Percentiles rank a stretch among this genome's conserved stretches.
phyloP scores from a whole-genome alignment of 2,888 invertebrate species.

The Phalangium opilio region DNA sequence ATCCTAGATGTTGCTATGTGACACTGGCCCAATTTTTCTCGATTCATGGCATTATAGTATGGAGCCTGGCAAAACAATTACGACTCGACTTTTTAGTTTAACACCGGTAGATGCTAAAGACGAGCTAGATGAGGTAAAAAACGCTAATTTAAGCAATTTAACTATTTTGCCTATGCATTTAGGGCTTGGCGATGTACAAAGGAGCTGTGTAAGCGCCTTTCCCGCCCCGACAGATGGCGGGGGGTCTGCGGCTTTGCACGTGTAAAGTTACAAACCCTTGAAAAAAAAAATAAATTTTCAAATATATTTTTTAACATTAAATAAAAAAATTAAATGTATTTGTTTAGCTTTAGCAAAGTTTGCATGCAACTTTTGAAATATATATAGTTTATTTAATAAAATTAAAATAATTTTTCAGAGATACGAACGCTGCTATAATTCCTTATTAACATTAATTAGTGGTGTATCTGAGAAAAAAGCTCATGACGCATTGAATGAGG shows the following conservation, averaged over 20 bases:
- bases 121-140: slow-evolving; percentile 72
- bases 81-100: slow-evolving; percentile 15
- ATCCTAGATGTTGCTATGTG: slow-evolving; percentile 9
- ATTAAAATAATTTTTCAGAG: slow-evolving; percentile 49
- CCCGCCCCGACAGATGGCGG: slow-evolving; percentile 18
- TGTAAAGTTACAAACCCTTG: no score
- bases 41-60: slow-evolving; percentile 12
- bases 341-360: no score
- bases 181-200: no score
- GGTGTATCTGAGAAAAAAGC: slow-evolving; percentile 85
- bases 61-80: slow-evolving; percentile 15
- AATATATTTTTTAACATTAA: slow-evolving; percentile 4
- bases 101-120: slow-evolving; percentile 62
- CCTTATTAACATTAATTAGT: slow-evolving; percentile 56
- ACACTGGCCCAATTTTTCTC: slow-evolving; percentile 12
- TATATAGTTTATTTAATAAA: not conserved
- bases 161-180: no score
- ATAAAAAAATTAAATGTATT: not conserved
- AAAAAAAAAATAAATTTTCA: slow-evolving; percentile 13
- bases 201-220: no score
- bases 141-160: no score
- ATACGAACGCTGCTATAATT: slow-evolving; percentile 67
- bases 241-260: no score
- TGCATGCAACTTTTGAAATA: not conserved
- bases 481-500: slow-evolving; percentile 76